Base-by-base conservation (phyloP, 2,113 vertebrate species). In the Maccullochella peelii region DNA sequence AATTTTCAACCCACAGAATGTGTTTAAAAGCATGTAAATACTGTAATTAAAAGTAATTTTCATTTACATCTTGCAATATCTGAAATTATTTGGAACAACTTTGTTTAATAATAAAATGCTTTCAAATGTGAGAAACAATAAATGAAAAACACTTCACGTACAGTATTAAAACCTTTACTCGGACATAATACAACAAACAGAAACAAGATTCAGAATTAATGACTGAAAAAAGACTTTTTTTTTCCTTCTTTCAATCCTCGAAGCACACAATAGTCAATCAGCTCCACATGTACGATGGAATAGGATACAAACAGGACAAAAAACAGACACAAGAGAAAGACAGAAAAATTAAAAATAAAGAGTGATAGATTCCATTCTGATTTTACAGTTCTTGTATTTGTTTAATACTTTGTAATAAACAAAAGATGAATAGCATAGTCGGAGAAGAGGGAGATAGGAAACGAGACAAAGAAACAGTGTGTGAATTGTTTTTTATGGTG, bases 161-260 rank as follows among this genome's bases (percentile, higher is more conserved):
- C 90, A 93, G 92, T 95, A 95, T 92, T 95, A 94, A 95, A 94
- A 92, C 89, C 88, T 96, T 95, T 95, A 95, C 91, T 96, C 86
- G 44, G 92, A 94, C 94, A 94, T 92, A 83, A 89, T 92, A 95
- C 94, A 94, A 94, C 94, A 93, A 95, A 94, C 93, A 94, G 93
- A 95, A 94, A 94, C 91, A 93, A 90, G 93, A 93, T 93, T 93
- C 88, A 93, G 91, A 94, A 93, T 93, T 91, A 92, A 93, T 91
- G 89, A 94, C 89, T 83, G 88, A 86, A 91, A 89, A 92, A 91
- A 33, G 33, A 80, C 54, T 58, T 89, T 88, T 91, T 83, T 91
- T 82, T 89, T 91, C 81, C 42, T 89, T 89, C 88, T 91, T 93
- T 90, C 88, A 86, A 84, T 90, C 92, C 89, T 85, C 79, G 63